These are phyloP conservation scores for Heliconius aoede DNA, from an alignment of 2,888 invertebrate genomes.

Conservation along the genomic window DNA sequence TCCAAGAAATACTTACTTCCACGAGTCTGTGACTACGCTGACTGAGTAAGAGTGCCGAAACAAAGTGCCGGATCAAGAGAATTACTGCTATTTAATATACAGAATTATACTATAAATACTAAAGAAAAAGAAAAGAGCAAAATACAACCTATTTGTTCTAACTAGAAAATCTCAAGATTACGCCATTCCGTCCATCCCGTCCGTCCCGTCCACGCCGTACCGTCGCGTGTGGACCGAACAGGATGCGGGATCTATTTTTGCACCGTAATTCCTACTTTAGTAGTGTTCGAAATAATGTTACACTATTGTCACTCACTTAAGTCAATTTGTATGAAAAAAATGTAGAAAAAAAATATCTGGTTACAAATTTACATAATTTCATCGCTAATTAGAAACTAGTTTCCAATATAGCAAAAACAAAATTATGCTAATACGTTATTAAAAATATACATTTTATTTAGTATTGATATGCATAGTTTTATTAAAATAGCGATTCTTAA, in stretches of 20 bases:
- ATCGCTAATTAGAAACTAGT: slow-evolving; percentile 24
- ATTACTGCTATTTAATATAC: no score
- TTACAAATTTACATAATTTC: slow-evolving; percentile 15
- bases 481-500: background rate
- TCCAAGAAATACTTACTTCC: no score
- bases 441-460: background rate
- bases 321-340: slow-evolving; percentile 8
- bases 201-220: no score
- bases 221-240: slow-evolving; percentile 42
- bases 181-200: slow-evolving; percentile 38
- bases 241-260: slow-evolving; percentile 42
- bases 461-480: background rate
- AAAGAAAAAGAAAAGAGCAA: background rate
- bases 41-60: no score
- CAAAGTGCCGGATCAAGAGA: no score
- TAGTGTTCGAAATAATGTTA: slow-evolving; percentile 28
- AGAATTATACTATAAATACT: no score
- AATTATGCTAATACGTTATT: slow-evolving; percentile 4
- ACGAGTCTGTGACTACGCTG: no score
- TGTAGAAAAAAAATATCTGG: background rate
- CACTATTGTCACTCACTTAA: slow-evolving; percentile 12
- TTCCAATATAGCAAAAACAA: background rate
- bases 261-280: slow-evolving; percentile 31
- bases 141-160: slow-evolving; percentile 5
- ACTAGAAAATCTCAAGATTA: slow-evolving; percentile 19